Conservation (phyloP, 2,888 invertebrate genomes). For the Xestia sexstrigata region DNA sequence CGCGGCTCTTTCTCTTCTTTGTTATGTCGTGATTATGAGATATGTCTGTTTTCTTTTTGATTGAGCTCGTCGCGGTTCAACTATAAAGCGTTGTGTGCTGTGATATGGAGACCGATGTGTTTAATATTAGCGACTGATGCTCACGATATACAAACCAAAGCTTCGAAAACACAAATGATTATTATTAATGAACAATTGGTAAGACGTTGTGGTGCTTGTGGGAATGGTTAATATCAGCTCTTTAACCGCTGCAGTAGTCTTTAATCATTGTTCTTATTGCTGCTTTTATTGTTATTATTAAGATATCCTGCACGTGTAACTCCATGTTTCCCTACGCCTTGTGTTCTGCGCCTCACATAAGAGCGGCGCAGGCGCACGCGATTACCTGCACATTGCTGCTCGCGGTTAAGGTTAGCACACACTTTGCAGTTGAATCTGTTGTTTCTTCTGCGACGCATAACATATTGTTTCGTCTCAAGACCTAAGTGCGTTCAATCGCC, state of each 20-base stretch:
- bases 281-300: background rate
- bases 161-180: background rate
- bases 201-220: background rate
- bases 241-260: background rate
- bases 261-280: too few relatives aligned
- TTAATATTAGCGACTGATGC: background rate
- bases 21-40: slow-evolving; percentile 1
- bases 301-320: background rate
- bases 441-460: background rate
- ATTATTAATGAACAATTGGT: background rate
- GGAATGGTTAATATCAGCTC: background rate
- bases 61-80: slow-evolving; percentile 5
- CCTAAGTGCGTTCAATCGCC: background rate
- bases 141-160: background rate
- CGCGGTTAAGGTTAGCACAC: background rate
- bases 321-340: background rate
- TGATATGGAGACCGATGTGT: background rate
- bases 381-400: background rate
- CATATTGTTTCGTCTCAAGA: background rate
- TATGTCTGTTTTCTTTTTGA: slow-evolving; percentile 24
- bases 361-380: slow-evolving; percentile 1
- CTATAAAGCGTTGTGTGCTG: background rate
- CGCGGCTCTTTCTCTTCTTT: slow-evolving; percentile 23
- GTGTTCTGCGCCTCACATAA: background rate
- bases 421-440: background rate